phyloP scores from a whole-genome alignment of 37 sponge, comb jelly and placozoan species.

The Theonella swinhoei region DNA sequence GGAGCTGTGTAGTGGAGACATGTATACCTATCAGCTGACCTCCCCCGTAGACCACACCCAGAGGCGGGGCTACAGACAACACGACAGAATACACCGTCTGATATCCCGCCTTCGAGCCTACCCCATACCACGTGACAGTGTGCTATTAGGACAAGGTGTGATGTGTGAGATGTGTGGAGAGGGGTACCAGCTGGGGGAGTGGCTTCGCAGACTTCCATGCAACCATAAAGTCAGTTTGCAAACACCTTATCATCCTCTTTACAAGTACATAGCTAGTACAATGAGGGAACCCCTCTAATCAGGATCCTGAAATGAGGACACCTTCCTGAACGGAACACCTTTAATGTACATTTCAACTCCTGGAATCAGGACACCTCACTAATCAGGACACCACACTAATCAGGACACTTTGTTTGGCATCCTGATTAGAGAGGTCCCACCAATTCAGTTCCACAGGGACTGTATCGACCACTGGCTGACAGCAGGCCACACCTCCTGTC shows the following conservation, averaged over 20 bases:
- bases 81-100: too few relatives aligned
- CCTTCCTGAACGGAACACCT: too few relatives aligned
- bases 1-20: too few relatives aligned
- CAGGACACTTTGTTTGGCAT: too few relatives aligned
- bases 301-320: background rate
- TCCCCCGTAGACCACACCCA: too few relatives aligned
- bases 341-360: too few relatives aligned
- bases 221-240: conserved; percentile 65
- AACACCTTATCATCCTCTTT: background rate
- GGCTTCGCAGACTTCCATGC: conserved; percentile 82
- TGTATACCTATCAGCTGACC: too few relatives aligned
- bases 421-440: too few relatives aligned
- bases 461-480: conserved; percentile 74
- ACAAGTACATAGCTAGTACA: background rate
- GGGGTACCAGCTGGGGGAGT: conserved; percentile 59
- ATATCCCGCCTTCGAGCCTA: background rate
- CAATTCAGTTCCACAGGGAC: conserved; percentile 80
- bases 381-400: too few relatives aligned
- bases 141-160: background rate
- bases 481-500: conserved; percentile 45
- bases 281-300: background rate
- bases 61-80: too few relatives aligned
- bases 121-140: background rate
- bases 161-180: conserved; percentile 56
- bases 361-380: too few relatives aligned